Evolutionary conservation across 2,797 vertebrate species (phyloP), one percentile per base, ranked within the genome.

Genomic region (Pseudotriccus pelzelni): DNA sequence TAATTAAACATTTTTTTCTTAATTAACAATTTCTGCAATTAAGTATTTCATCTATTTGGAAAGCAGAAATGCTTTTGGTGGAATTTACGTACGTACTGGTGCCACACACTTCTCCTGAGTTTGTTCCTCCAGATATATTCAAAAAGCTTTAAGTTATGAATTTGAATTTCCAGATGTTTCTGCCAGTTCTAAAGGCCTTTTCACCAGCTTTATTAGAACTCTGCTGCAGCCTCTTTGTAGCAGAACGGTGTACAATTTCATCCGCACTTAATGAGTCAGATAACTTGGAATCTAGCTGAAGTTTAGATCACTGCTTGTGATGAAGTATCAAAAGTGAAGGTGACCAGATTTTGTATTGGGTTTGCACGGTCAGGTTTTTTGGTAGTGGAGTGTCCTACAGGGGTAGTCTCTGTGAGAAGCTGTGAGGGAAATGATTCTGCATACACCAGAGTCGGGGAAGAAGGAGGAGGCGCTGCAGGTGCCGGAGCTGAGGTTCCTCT

Each of bases 1-100:
- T 77, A 91, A 91, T 83, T 87, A 95, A 74, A 85, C 46, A 43
- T 87, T 92, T 80, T 24, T 37, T 37, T 94, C 73, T 46, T 77
- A 91, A 91, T 83, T 87, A 94, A 75, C 14, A 20, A 28, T 59
- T 88, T 90, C 43, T 72, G 22, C 22, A 62, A 20, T 66, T 91
- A 59, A 81, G 53, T 4, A 9, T 88, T 92, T 85, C 36, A 28
- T 11, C 3, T 80, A 37, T 79, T 50, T 93, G 62, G 46, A 88
- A 69, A 75, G 53, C 47, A 66, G 24, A 69, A 70, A 30, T 32
- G 41, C 36, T 82, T 82, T 36, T 47, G 36, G 34, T 87, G 8
- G 23, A 66, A 81, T 87, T 79, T 82, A 25, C 32, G 16, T 59
- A 37, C 30, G 9, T 36, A 22, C 36, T 75, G 64, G 49, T 73